These are phyloP conservation scores for Engraulis encrasicolus DNA, from an alignment of 2,113 vertebrate species.

Conservation along the genomic window DNA sequence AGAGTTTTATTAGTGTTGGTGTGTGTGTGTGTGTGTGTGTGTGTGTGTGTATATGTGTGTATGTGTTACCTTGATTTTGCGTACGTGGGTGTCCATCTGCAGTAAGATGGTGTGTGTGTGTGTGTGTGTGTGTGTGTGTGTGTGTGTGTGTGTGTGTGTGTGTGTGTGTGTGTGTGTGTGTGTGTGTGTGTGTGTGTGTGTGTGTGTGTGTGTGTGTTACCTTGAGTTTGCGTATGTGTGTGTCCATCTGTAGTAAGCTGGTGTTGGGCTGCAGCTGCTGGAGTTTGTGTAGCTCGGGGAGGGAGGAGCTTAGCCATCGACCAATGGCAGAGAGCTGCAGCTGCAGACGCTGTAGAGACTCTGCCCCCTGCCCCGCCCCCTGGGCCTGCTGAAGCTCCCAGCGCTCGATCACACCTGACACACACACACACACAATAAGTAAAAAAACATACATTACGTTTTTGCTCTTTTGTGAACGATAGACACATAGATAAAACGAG, in stretches of 20 bases:
- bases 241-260: conserved; percentile 72
- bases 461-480: too few species aligned
- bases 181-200: neutral
- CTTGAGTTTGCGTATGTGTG: conserved; percentile 78
- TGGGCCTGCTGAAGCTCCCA: conserved; percentile 87
- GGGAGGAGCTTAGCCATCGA: conserved; percentile 79
- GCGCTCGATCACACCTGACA: conserved; percentile 84
- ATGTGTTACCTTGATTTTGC: neutral
- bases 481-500: neutral
- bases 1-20: neutral
- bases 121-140: neutral
- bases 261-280: conserved; percentile 64
- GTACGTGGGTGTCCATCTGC: conserved; percentile 53
- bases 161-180: neutral
- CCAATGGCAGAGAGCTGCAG: conserved; percentile 78
- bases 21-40: neutral
- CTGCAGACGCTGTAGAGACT: conserved; percentile 82
- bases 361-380: conserved; percentile 69
- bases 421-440: neutral
- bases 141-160: neutral
- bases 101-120: conserved; percentile 50
- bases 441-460: too few species aligned
- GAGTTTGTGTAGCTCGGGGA: conserved; percentile 80
- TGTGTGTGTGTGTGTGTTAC: conserved; percentile 62
- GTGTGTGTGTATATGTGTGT: neutral